A percentile compares a stretch with the other conserved stretches of the same genome.
These are phyloP conservation scores for Rhagonycha fulva DNA, from an alignment of 2,888 invertebrate genomes.

Conservation along the genomic window DNA sequence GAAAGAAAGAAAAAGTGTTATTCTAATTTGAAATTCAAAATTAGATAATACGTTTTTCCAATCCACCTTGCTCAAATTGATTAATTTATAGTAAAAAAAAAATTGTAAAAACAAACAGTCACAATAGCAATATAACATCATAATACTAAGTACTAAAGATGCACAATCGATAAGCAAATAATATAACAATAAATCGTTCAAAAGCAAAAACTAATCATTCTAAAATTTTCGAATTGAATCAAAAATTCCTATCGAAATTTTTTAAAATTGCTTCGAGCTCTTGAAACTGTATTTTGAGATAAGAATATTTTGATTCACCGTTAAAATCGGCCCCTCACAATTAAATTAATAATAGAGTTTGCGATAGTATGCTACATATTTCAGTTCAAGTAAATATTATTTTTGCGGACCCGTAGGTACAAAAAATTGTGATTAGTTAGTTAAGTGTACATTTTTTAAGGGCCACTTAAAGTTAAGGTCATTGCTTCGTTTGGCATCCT, in stretches of 20 bases:
- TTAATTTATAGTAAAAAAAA: too few relatives aligned
- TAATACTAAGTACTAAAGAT: too few relatives aligned
- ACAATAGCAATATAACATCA: too few relatives aligned
- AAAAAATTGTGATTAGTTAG: constrained; percentile 22
- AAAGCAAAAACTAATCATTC: neutral
- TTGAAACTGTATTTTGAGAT: neutral
- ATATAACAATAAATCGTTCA: neutral
- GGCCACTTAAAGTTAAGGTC: constrained; percentile 24
- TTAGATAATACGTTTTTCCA: too few relatives aligned
- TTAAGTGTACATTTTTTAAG: constrained; percentile 19
- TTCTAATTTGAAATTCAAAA: too few relatives aligned
- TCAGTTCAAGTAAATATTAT: constrained; percentile 9
- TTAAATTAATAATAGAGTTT: neutral
- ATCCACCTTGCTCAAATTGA: too few relatives aligned
- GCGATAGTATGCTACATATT: neutral
- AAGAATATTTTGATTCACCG: neutral
- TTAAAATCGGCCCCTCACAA: neutral
- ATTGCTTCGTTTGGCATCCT: constrained; percentile 22
- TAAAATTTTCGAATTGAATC: neutral
- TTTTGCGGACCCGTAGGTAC: constrained; percentile 12
- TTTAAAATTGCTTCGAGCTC: neutral
- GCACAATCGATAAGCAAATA: neutral
- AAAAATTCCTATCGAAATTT: neutral
- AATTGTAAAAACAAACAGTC: too few relatives aligned
- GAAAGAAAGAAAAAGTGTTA: too few relatives aligned